phyloP scores from a whole-genome alignment of 1,140 invertebrate genomes.

The Euwallacea fornicatus region DNA sequence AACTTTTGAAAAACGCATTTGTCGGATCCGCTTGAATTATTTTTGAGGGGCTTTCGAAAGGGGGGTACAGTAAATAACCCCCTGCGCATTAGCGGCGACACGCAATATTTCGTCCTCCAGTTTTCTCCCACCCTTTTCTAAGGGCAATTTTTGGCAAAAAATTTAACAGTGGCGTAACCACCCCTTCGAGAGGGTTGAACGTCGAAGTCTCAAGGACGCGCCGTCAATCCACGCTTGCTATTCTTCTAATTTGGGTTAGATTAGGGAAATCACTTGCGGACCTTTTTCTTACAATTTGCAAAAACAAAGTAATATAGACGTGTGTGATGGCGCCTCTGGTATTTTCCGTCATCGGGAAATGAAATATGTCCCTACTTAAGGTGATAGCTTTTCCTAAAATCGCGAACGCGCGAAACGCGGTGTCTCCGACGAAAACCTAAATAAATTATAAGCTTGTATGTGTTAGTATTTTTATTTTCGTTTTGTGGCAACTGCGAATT shows the following conservation, averaged over 20 bases:
- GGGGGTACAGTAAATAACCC: slow-evolving; percentile 35
- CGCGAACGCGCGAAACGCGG: slow-evolving; percentile 43
- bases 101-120: slow-evolving; percentile 45
- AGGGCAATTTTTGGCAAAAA: slow-evolving; percentile 28
- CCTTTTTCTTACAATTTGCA: neutral
- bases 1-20: slow-evolving; percentile 40
- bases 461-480: slow-evolving; percentile 40
- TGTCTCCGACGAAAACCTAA: slow-evolving; percentile 46
- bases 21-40: slow-evolving; percentile 34
- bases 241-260: neutral
- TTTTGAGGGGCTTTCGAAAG: slow-evolving; percentile 10
- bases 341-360: slow-evolving; percentile 44
- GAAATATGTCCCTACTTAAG: slow-evolving; percentile 52
- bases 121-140: slow-evolving; percentile 17
- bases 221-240: no score
- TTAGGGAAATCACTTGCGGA: neutral
- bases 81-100: slow-evolving; percentile 46
- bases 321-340: slow-evolving; percentile 14
- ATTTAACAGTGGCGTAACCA: slow-evolving; percentile 16
- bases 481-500: slow-evolving; percentile 35
- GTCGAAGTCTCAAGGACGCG: no score
- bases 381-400: slow-evolving; percentile 53
- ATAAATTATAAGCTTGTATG: slow-evolving; percentile 43
- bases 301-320: no score
- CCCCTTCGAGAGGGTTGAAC: neutral